Percentiles rank a stretch among this genome's conserved stretches.
Conservation (phyloP, 2,888 invertebrate genomes). For the Ennomos erosarius region DNA sequence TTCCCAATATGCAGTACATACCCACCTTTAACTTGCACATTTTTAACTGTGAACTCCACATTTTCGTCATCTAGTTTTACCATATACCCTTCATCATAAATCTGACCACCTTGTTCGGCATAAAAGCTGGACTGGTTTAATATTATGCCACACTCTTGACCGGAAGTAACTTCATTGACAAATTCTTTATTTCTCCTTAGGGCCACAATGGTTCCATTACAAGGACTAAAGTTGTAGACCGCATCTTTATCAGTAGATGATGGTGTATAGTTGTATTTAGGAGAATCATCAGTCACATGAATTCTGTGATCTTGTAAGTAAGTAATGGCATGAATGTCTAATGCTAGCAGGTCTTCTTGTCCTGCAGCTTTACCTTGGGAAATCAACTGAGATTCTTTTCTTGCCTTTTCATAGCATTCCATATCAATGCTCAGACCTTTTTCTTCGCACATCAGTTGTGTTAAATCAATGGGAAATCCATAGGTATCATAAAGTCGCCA, state of each 20-base stretch:
- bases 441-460: constrained; percentile 99
- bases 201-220: constrained; percentile 92
- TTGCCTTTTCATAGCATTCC: constrained; percentile 95
- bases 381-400: constrained; percentile 93
- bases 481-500: constrained; percentile 99
- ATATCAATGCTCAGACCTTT: constrained; percentile 95
- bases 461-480: constrained; percentile 99
- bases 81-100: constrained; percentile 97
- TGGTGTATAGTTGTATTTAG: constrained; percentile 95
- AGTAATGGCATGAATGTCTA: constrained; percentile 98
- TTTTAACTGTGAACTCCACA: constrained; percentile 96
- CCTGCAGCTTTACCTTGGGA: constrained; percentile 95
- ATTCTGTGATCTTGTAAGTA: constrained; percentile 92
- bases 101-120: constrained; percentile 99
- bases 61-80: constrained; percentile 93
- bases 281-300: constrained; percentile 94
- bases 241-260: constrained; percentile 87
- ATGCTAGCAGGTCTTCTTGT: constrained; percentile 92
- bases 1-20: constrained; percentile 97
- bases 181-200: constrained; percentile 93
- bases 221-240: constrained; percentile 90
- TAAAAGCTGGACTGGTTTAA: constrained; percentile 98
- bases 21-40: constrained; percentile 97
- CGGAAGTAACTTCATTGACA: constrained; percentile 91
- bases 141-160: constrained; percentile 96